Evolutionary conservation across 2,113 vertebrate species (phyloP), one percentile per base, ranked within the genome.

Genomic region (Bambusicola thoracicus): DNA sequence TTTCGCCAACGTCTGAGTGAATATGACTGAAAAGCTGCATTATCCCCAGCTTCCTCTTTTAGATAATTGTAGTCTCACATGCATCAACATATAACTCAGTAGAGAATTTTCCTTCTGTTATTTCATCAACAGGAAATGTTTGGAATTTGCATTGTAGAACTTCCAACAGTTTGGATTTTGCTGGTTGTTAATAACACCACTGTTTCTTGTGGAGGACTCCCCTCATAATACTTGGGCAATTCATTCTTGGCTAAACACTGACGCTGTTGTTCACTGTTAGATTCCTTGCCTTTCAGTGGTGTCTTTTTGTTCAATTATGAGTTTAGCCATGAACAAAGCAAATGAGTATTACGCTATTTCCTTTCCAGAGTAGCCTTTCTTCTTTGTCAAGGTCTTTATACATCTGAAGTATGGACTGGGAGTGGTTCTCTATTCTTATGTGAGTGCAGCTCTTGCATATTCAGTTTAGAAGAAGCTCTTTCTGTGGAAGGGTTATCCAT

Each of bases 81-180:
- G 43, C 62, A 69, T 68, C 67, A 15, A 17, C 67, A 21, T 63
- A 73, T 59, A 82, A 85, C 44, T 91, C 49, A 34, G 30, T 65
- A 2, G 58, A 82, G 43, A 72, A 40, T 66, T 87, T 87, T 80
- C 75, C 34, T 83, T 94, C 67, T 80, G 85, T 91, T 94, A 88
- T 88, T 95, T 96, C 79, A 95, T 95, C 76, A 74, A 70, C 87
- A 65, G 76, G 76, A 80, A 90, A 93, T 83, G 96, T 96, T 95
- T 96, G 93, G 94, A 88, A 96, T 94, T 88, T 55, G 55, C 72
- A 78, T 93, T 92, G 85, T 94, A 55, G 59, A 94, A 5, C 82
- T 91, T 73, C 87, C 76, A 83, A 77, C 80, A 90, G 88, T 94
- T 91, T 91, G 79, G 82, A 58, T 93, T 92, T 74, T 89, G 77